Evolutionary conservation across 1,140 invertebrate species (phyloP), one percentile per base, ranked within the genome.

Genomic region (Teleopsis dalmanni): DNA sequence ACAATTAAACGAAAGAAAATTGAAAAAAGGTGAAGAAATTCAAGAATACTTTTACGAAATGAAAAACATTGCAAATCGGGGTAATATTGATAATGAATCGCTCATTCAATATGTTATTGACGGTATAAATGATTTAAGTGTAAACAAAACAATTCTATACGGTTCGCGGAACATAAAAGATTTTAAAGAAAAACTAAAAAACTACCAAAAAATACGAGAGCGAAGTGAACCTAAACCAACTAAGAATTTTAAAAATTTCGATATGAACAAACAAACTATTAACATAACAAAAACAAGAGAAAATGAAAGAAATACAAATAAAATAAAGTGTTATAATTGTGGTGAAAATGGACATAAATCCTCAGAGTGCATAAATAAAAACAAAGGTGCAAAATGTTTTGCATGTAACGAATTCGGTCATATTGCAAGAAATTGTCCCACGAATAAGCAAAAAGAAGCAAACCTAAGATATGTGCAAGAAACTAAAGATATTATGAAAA

Each of bases 61-160:
- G 42, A 51, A 34, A 16, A 43, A 45, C 33, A 16, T 51, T n/a
- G 23, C 43, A n/a, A 25, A 34, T 23, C 34, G 35, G 4, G 42
- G 14, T 13, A 38, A 45, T 40, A 34, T 46, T 21, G 49, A 46
- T 8, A 16, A 51, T 3, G 40, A n/a, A 18, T 19, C 49, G 14
- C 25, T 51, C 4, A 51, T 51, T 6, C 23, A 46, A n/a, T 51
- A 46, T 33, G 35, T 40, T 1, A 51, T 46, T 19, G 48, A 45
- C 8, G 49, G 42, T 14, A 45, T 51, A 13, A 7, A 37, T n/a
- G 42, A 46, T 18, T 16, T 10, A 7, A 36, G 26, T 18, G 16
- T 16, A 8, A 46, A 51, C 11, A 51, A 38, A 25, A 19, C 16
- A 9, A 40, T 51, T 46, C 34, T 46, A n/a, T 51, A 51, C 29